phyloP scores from a whole-genome alignment of 2,888 invertebrate genomes.

The Scaptodrosophila latifasciaeformis region DNA sequence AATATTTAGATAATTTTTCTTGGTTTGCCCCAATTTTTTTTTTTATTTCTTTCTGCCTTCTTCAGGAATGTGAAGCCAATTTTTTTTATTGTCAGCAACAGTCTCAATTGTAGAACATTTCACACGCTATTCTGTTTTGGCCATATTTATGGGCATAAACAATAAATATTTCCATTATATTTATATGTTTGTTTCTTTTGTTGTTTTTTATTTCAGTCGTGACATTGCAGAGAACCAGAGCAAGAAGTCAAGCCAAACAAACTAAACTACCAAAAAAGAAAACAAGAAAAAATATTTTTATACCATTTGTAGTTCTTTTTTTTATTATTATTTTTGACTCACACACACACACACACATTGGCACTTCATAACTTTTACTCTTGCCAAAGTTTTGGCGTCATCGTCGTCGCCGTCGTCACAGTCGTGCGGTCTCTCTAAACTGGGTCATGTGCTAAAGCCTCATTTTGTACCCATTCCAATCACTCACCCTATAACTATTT shows the following conservation, averaged over 20 bases:
- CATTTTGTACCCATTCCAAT: too few relatives aligned
- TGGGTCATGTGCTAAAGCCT: conserved; percentile 46
- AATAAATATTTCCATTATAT: background rate
- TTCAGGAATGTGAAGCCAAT: conserved; percentile 22
- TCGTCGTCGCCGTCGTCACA: too few relatives aligned
- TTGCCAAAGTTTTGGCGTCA: too few relatives aligned
- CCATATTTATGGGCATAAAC: background rate
- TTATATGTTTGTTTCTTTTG: background rate
- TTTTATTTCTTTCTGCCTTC: conserved; percentile 12
- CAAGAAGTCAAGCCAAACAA: conserved; percentile 7
- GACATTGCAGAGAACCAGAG: conserved; percentile 5
- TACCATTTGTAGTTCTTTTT: too few relatives aligned
- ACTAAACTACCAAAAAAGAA: conserved; percentile 3
- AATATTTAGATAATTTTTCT: too few relatives aligned
- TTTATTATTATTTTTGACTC: too few relatives aligned
- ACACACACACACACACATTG: background rate
- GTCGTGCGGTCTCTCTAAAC: conserved; percentile 6
- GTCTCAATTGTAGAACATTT: conserved; percentile 20
- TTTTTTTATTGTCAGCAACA: conserved; percentile 34
- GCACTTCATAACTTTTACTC: conserved; percentile 2
- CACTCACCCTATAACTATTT: too few relatives aligned
- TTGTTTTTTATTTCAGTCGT: conserved; percentile 6
- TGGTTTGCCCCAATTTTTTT: conserved; percentile 11
- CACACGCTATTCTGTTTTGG: conserved; percentile 14
- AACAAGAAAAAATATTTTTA: too few relatives aligned